Evolutionary conservation across 2,888 invertebrate species (phyloP).

Genomic region (Ephialtes manifestator): DNA sequence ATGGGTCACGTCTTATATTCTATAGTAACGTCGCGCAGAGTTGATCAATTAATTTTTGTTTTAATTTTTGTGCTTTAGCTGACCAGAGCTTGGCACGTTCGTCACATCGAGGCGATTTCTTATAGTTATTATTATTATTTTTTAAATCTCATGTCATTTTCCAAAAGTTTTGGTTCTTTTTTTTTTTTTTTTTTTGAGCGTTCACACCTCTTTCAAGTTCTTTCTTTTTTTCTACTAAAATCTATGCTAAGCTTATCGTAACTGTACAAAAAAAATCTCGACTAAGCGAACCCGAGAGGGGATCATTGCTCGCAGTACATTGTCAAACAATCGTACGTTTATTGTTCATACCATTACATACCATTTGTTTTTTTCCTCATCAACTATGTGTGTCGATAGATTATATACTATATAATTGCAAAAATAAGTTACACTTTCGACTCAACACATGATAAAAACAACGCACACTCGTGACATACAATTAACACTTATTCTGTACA

Average conservation of each 20-base stretch:
- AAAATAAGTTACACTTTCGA: conserved; percentile 57
- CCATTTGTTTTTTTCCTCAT: conserved; percentile 8
- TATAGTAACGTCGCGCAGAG: conserved; percentile 17
- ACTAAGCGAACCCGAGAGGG: conserved; percentile 23
- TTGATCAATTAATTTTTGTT: conserved; percentile 14
- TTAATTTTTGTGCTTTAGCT: conserved; percentile 60
- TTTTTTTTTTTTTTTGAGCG: conserved; percentile 13
- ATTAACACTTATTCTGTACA: conserved; percentile 50
- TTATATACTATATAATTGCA: conserved; percentile 29
- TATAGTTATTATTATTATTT: conserved; percentile 2
- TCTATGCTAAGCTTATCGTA: conserved; percentile 19
- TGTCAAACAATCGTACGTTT: conserved; percentile 58
- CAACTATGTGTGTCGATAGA: conserved; percentile 1
- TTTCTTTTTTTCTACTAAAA: conserved; percentile 10
- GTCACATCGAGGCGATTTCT: conserved; percentile 32
- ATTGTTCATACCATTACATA: conserved; percentile 3
- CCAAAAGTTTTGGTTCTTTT: conserved; percentile 21
- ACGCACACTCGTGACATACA: conserved; percentile 37
- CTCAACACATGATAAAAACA: conserved; percentile 29
- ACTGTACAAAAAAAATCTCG: conserved; percentile 60
- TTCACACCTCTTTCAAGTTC: conserved; percentile 6
- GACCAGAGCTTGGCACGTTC: conserved; percentile 45
- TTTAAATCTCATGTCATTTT: conserved; percentile 4
- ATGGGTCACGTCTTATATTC: conserved; percentile 24
- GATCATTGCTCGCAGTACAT: conserved; percentile 57